Base-by-base conservation (phyloP, 2,888 invertebrate species). In the Diplolepis rosae region DNA sequence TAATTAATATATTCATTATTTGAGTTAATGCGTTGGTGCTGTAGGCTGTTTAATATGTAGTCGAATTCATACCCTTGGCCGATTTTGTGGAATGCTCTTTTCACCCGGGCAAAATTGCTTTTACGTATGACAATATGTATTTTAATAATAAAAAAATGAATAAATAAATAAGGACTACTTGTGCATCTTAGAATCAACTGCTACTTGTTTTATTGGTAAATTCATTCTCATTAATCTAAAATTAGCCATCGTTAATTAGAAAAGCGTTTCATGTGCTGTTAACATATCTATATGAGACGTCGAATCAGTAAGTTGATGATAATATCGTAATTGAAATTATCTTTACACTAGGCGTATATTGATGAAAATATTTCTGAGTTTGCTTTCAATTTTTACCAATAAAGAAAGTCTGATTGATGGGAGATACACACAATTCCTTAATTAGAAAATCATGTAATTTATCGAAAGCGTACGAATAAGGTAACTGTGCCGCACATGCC, bases 11-110 rank as follows among this genome's bases (percentile, higher is more conserved):
- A 76, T 74, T 74, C 72, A 75, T 79, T 78, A 72, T 77, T 79
- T 81, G 71, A 72, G 75, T 78, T 76, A 73, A 68, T 77, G 75
- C 71, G 69, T 77, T 80, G 77, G 79, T 82, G 77, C 81, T 82
- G 79, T 71, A 79, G 76, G 75, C 77, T 78, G 73, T 77, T 72
- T 65, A 70, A 56, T 72, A 74, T 77, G 74, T 78, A 78, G 72
- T 56, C 74, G 61, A 61, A 39, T 61, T 61, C 61, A 61, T 61
- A 42, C 61, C 61, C 39, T 27, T n/a, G 61, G 39, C 61, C 27
- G 61, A 61, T 61, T 24, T 35, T 24, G 61, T 61, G 61, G 39
- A 61, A 61, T 54, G 15, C 35, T 35, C 22, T 39, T 39, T 39
- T 61, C 61, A 61, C 35, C 35, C 27, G 39, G 24, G 35, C 39